Conservation (phyloP, 2,888 invertebrate species). For the Lasioglossum malachurum region DNA sequence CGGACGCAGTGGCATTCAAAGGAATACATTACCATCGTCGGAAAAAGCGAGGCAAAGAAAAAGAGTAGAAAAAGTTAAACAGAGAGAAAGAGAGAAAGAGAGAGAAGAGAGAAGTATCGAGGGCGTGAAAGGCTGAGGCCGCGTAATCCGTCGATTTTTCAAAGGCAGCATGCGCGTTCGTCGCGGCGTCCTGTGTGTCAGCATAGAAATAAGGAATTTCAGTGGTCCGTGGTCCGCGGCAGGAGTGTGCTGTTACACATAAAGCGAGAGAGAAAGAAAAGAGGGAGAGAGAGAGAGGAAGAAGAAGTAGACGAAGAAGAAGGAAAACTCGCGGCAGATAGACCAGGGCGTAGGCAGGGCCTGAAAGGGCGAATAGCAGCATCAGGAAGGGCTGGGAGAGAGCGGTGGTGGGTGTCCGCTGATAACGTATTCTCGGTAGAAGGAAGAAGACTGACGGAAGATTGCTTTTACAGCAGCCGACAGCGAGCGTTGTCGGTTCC, state of each 20-base stretch:
- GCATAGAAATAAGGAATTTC: conserved; percentile 59
- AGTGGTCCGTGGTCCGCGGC: conserved; percentile 20
- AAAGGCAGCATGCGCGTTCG: conserved; percentile 19
- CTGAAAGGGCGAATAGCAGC: conserved; percentile 8
- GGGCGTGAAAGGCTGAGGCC: conserved; percentile 23
- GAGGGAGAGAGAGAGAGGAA: neutral
- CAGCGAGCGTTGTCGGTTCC: conserved; percentile 70
- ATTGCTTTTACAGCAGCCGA: conserved; percentile 80
- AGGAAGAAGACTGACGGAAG: conserved; percentile 79
- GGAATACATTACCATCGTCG: conserved; percentile 21
- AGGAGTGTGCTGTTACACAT: neutral
- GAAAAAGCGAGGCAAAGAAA: neutral
- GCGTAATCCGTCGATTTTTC: conserved; percentile 43
- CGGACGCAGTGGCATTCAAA: conserved; percentile 25
- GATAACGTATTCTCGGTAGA: conserved; percentile 81
- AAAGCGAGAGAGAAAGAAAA: neutral
- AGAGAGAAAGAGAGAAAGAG: no score
- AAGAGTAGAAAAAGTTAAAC: neutral
- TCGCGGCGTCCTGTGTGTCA: conserved; percentile 41
- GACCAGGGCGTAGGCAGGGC: neutral
- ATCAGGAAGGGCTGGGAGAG: conserved; percentile 40
- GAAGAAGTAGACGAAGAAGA: neutral
- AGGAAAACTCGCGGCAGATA: conserved; percentile 22
- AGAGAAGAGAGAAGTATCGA: neutral
- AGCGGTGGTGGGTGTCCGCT: conserved; percentile 59